Evolutionary conservation across 2,888 invertebrate genomes (phyloP).

Genomic region (Hypolimnas misippus): DNA sequence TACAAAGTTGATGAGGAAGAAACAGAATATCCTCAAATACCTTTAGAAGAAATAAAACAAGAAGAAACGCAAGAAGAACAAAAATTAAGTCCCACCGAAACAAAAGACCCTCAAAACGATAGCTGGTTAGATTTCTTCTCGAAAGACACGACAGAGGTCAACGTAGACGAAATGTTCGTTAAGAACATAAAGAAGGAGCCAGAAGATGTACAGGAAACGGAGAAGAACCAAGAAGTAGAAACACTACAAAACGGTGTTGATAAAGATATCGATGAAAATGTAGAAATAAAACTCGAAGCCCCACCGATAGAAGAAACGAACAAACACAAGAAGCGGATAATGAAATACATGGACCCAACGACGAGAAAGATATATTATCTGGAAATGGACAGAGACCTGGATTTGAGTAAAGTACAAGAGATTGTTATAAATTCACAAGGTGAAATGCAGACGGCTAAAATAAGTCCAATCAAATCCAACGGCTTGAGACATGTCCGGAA

Average conservation of each 20-base stretch:
- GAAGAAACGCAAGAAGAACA: conserved; percentile 39
- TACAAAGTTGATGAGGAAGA: conserved; percentile 48
- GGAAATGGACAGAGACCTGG: conserved; percentile 72
- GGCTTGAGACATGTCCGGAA: conserved; percentile 60
- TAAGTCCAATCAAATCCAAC: conserved; percentile 68
- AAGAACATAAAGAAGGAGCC: conserved; percentile 59
- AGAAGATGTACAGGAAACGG: conserved; percentile 11
- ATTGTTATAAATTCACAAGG: conserved; percentile 67
- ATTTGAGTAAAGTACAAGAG: conserved; percentile 71
- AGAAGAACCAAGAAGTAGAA: conserved; percentile 5
- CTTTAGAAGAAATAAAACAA: conserved; percentile 36
- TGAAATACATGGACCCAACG: conserved; percentile 73
- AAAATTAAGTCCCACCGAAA: conserved; percentile 7
- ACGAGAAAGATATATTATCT: conserved; percentile 76
- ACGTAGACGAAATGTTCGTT: conserved; percentile 75
- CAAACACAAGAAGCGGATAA: conserved; percentile 62
- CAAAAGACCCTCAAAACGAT: conserved; percentile 49
- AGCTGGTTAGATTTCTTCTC: conserved; percentile 76
- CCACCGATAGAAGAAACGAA: conserved; percentile 54
- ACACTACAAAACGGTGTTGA: conserved; percentile 11
- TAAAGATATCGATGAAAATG: conserved; percentile 19
- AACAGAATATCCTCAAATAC: conserved; percentile 28
- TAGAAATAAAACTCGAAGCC: conserved; percentile 40
- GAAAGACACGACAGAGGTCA: conserved; percentile 63
- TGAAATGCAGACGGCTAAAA: conserved; percentile 61